These are phyloP conservation scores for Ernsta delagoae DNA, from an alignment of 2,888 invertebrate species.

Conservation along the genomic window DNA sequence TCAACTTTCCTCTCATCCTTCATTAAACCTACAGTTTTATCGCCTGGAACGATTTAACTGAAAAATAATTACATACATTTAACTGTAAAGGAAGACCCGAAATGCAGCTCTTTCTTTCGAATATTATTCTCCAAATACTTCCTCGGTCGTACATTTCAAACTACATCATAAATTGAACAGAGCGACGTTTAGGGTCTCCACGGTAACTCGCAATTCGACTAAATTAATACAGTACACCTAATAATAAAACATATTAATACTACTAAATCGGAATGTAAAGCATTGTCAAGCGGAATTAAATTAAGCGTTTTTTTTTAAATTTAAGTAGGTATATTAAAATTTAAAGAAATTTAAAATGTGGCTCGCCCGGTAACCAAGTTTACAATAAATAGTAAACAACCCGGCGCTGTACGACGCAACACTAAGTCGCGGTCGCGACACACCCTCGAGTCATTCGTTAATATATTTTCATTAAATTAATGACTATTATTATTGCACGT, in stretches of 20 bases:
- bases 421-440: constrained; percentile 58
- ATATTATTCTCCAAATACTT: constrained; percentile 13
- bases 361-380: constrained; percentile 64
- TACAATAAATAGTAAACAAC: constrained; percentile 81
- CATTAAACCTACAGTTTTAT: constrained; percentile 46
- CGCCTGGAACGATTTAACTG: constrained; percentile 34
- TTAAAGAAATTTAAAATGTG: constrained; percentile 49
- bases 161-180: background rate
- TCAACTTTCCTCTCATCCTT: constrained; percentile 46
- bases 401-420: constrained; percentile 54
- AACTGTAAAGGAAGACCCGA: constrained; percentile 29
- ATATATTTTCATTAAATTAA: constrained; percentile 83
- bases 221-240: constrained; percentile 72
- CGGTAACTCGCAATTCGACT: constrained; percentile 75
- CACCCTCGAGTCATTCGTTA: constrained; percentile 76
- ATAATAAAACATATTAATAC: constrained; percentile 69
- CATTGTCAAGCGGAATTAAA: constrained; percentile 68
- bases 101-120: constrained; percentile 15
- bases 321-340: constrained; percentile 43
- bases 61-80: constrained; percentile 22
- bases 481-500: constrained; percentile 85
- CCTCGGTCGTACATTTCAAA: background rate
- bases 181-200: constrained; percentile 44
- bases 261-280: constrained; percentile 74
- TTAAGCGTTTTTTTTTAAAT: constrained; percentile 57